phyloP scores from a whole-genome alignment of 1,140 invertebrate species.

The Drosophila cardini region DNA sequence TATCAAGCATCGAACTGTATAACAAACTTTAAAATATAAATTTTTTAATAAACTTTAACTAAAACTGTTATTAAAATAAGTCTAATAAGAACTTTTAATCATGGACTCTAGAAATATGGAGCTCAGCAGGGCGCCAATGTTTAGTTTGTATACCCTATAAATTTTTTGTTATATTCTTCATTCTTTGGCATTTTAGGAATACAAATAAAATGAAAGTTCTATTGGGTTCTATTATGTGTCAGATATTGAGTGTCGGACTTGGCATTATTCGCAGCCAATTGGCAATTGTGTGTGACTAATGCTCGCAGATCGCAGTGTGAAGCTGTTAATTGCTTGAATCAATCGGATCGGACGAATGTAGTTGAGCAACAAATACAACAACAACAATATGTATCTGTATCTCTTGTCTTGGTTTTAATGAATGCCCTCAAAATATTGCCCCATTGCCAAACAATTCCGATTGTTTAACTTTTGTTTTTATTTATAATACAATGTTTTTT shows the following conservation, averaged over 20 bases:
- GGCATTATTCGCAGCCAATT: conserved; percentile 51
- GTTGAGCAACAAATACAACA: background rate
- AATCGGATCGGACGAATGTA: conserved; percentile 32
- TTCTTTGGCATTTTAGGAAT: conserved; percentile 41
- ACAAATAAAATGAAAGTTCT: conserved; percentile 56
- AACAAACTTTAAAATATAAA: too few species aligned
- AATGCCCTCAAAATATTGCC: conserved; percentile 20
- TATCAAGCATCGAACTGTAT: too few species aligned
- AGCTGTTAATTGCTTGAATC: conserved; percentile 68
- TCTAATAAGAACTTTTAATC: background rate
- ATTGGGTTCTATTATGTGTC: conserved; percentile 29
- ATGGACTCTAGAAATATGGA: background rate
- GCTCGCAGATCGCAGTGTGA: conserved; percentile 30
- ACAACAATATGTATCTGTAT: conserved; percentile 1
- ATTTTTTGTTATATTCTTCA: background rate
- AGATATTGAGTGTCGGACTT: conserved; percentile 18
- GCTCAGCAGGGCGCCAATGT: background rate
- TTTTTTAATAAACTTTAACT: too few species aligned
- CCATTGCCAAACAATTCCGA: conserved; percentile 14
- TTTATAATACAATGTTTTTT: too few species aligned
- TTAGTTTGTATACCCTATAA: background rate
- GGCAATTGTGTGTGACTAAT: conserved; percentile 73
- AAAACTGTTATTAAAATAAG: background rate
- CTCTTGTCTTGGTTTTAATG: conserved; percentile 3
- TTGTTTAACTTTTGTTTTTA: too few species aligned